Base-by-base conservation (phyloP, 2,113 vertebrate species). In the Burhinus oedicnemus region DNA sequence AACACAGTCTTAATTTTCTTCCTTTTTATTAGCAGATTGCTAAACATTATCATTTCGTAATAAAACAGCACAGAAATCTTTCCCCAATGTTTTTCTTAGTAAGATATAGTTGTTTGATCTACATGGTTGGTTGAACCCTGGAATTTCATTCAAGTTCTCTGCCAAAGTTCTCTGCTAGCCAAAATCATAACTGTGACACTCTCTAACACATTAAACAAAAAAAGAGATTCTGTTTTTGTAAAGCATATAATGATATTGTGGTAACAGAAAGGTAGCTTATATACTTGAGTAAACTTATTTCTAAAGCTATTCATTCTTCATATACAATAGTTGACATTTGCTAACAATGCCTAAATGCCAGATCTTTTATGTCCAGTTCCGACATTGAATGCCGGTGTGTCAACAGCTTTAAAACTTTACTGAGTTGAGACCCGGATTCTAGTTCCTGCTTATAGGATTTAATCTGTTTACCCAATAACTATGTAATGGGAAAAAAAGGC, bases 321-420 rank as follows among this genome's bases (percentile, higher is more conserved):
- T 19, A 30, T 72, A 87, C 78, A 95, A 78, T 62, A 77, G 91
- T 2, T 95, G 95, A 96, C 93, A 97, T 95, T 97, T 38, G 2
- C 93, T 91, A 91, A 94, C 81, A 93, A 87, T 82, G 57, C 38
- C 84, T 47, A 95, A 96, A 95, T 91, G 87, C 65, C 91, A 76
- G 15, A 79, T 60, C 77, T 95, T 87, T 87, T 83, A 42, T 87
- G 87, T 38, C n/a, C 38, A n/a, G 57, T 38, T 91, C 61, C 70
- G 74, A 81, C 55, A 61, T 0, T 64, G 80, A 87, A 72, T 17
- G 30, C 15, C 42, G 64, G 6, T 8, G 4, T 36, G 47, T 49
- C 85, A 82, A 76, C 61, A 83, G 52, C 32, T 87, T 78, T n/a
- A 57, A 89, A 88, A 85, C 32, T 71, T 87, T 17, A 51, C 15